phyloP scores from a whole-genome alignment of 92 coral and sea anemone genomes.

The Galaxea fascicularis region DNA sequence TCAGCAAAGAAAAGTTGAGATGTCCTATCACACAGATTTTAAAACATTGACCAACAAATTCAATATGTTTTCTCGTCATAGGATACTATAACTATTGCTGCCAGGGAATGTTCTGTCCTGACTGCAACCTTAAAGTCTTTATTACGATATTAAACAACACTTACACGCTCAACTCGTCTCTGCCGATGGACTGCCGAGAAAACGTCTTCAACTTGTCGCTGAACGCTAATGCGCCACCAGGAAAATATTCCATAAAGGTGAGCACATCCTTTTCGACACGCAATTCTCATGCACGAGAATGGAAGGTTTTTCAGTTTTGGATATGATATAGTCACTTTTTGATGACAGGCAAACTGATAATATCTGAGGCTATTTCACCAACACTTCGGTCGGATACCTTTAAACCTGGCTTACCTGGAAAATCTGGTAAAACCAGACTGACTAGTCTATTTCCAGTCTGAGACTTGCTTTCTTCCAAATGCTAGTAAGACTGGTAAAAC shows the following conservation, averaged over 20 bases:
- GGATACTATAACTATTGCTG: constrained; percentile 22
- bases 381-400: too few relatives aligned
- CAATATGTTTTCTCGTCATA: neutral
- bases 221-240: constrained; percentile 11
- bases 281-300: too few relatives aligned
- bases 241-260: constrained; percentile 4
- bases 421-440: too few relatives aligned
- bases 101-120: constrained; percentile 23
- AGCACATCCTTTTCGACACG: neutral
- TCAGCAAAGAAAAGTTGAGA: neutral
- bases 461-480: too few relatives aligned
- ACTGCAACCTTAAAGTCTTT: constrained; percentile 2
- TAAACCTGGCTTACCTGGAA: too few relatives aligned
- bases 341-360: too few relatives aligned
- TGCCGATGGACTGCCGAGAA: constrained; percentile 22
- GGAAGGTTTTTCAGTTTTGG: too few relatives aligned
- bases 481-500: too few relatives aligned
- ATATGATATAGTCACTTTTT: too few relatives aligned
- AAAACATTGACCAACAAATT: neutral
- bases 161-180: neutral
- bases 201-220: constrained; percentile 15
- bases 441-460: too few relatives aligned
- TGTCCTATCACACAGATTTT: neutral
- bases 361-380: too few relatives aligned
- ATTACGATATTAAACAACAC: neutral